Base-by-base conservation (phyloP, 2,113 vertebrate genomes). In the Stegostoma tigrinum region DNA sequence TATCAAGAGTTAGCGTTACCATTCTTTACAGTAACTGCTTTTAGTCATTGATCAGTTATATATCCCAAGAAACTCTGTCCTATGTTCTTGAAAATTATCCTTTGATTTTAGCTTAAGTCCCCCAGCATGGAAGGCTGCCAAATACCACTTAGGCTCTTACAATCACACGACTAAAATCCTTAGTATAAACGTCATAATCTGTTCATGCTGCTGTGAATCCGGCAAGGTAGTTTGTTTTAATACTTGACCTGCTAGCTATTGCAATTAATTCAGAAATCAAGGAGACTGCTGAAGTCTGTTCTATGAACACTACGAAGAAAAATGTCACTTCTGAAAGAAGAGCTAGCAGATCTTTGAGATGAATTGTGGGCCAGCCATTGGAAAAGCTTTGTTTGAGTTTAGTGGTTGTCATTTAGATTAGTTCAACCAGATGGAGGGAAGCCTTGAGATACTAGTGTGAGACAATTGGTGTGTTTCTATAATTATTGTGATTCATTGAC, bases 301-400 rank as follows among this genome's bases (percentile, higher is more conserved):
- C 55, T 61, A 52, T 34, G 87, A 90, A 27, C 55, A 61, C 67
- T 42, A 95, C 5, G 67, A 15, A 95, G 70, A 48, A 61, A 30
- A 94, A 23, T 94, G 68, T 95, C 42, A 95, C 34, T 52, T 95
- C 68, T 61, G 52, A 34, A 12, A 34, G 27, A 95, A 95, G 7
- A 34, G 45, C 94, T 95, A 45, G 94, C 94, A 75, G 42, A 95
- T 66, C 94, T 52, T 14, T 48, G 93, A 94, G 94, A 21, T 45
- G 45, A 72, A 72, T 15, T 52, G 24, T 68, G 72, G 72, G 91
- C 66, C 66, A 45, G 64, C 66, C 52, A 48, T 95, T 72, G 72
- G 27, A 52, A 48, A 52, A 68, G 12, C 72, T 70, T 52, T 70
- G 21, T 45, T 30, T 3, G 42, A 75, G 66, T 5, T 95, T 45